Evolutionary conservation across 2,888 invertebrate genomes (phyloP), one percentile per base, ranked within the genome.

Genomic region (Andricus curvator): DNA sequence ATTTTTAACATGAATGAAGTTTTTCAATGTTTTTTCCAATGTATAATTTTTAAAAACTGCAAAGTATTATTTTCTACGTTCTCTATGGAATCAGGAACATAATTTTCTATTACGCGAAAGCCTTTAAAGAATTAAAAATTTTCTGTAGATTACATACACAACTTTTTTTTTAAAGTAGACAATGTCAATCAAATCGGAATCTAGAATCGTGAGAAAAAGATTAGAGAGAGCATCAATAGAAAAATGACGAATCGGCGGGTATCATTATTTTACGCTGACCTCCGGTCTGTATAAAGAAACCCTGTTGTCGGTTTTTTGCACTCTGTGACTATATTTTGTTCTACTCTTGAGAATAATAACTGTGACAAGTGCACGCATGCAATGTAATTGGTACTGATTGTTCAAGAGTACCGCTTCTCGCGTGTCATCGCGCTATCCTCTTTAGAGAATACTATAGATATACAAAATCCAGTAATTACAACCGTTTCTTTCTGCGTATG

Each of bases 361-460:
- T 25, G 48, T 77, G 29, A 29, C 66, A 70, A 70, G 17, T 70
- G 64, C 77, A 74, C 44, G 25, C 33, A 67, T 70, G 78, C 65
- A 60, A 25, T 78, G 60, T 78, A 81, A 84, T 84, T 78, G 78
- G 77, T 60, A 37, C 80, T 81, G 74, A 83, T 83, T 84, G 83
- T 81, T 81, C 83, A 84, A 83, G 81, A 80, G 80, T 81, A 81
- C 84, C 84, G 83, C 83, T 83, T 74, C 48, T 33, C 62, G 25
- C 78, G 37, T 78, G 78, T 67, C 67, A 60, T 70, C 48, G 29
- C 17, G 70, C 29, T 29, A n/a, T 13, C 13, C n/a, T 67, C 37
- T 67, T 67, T 41, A 41, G 13, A n/a, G 22, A 41, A 65, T 29
- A 33, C 41, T 41, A 67, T 67, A 67, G 13, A 67, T 67, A 41